Evolutionary conservation across 2,113 vertebrate species (phyloP).

Genomic region (Oncorhynchus keta): DNA sequence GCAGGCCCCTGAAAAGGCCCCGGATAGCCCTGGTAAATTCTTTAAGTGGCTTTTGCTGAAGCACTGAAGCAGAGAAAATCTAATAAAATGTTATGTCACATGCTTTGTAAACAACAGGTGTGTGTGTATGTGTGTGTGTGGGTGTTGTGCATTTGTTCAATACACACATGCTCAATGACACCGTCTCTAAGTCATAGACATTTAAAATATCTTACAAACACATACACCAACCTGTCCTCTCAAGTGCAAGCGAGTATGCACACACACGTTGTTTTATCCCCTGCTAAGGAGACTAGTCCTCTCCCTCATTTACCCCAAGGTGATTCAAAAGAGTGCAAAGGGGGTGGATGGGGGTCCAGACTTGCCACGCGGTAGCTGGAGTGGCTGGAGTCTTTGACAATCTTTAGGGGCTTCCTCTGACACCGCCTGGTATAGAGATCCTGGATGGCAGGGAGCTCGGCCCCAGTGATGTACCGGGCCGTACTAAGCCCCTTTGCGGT

Average conservation of each 20-base stretch:
- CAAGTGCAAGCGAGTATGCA: background rate
- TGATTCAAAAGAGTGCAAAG: too few species aligned
- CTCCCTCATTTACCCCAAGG: background rate
- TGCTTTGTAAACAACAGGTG: background rate
- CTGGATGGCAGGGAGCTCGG: too few species aligned
- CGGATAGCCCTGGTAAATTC: constrained; percentile 34
- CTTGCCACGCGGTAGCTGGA: too few species aligned
- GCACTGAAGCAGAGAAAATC: constrained; percentile 13
- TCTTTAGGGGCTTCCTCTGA: too few species aligned
- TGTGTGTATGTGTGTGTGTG: background rate
- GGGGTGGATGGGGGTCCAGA: too few species aligned
- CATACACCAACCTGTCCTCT: background rate
- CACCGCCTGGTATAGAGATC: too few species aligned
- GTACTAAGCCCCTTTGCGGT: too few species aligned
- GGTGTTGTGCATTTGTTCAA: background rate
- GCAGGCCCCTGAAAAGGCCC: constrained; percentile 29
- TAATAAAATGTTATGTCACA: too few species aligned
- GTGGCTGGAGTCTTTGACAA: too few species aligned
- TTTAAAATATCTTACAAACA: background rate
- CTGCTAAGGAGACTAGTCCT: constrained; percentile 2
- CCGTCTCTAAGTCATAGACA: background rate
- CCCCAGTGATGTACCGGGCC: too few species aligned
- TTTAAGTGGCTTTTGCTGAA: constrained; percentile 8
- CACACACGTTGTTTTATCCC: constrained; percentile 3
- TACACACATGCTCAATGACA: background rate